Evolutionary conservation across 2,113 vertebrate genomes (phyloP).

Genomic region (Ivindomyrus marchei): DNA sequence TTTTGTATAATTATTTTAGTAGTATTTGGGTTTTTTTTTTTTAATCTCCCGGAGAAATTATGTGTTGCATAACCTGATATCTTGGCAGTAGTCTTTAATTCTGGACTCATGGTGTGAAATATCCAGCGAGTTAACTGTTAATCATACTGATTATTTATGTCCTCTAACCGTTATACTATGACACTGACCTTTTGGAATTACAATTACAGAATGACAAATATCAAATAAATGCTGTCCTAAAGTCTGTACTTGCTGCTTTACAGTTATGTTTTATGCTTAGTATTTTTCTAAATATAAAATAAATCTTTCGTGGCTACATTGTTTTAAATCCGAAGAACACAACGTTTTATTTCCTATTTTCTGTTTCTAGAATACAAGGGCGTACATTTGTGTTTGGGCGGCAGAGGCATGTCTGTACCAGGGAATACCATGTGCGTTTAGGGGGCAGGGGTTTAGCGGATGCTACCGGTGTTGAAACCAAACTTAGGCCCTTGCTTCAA

Average conservation of each 20-base stretch:
- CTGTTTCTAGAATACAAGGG: not conserved
- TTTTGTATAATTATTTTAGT: not conserved
- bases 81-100: not conserved
- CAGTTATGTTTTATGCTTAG: not conserved
- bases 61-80: not conserved
- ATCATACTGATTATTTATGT: not conserved
- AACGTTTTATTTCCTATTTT: not conserved
- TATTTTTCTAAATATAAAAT: not conserved
- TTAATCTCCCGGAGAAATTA: not conserved
- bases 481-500: not conserved
- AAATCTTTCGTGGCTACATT: not conserved
- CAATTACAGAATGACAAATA: not conserved
- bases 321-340: not conserved
- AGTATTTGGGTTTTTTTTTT: not conserved
- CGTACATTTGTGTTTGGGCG: not conserved
- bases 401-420: not conserved
- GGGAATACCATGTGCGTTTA: not conserved
- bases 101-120: not conserved
- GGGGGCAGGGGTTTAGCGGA: not conserved
- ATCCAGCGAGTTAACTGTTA: not conserved
- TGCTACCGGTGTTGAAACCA: not conserved
- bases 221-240: not conserved
- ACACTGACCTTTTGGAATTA: not conserved
- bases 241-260: not conserved
- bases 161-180: not conserved